Evolutionary conservation across 2,888 invertebrate species (phyloP).

Genomic region (Fragum sueziense): DNA sequence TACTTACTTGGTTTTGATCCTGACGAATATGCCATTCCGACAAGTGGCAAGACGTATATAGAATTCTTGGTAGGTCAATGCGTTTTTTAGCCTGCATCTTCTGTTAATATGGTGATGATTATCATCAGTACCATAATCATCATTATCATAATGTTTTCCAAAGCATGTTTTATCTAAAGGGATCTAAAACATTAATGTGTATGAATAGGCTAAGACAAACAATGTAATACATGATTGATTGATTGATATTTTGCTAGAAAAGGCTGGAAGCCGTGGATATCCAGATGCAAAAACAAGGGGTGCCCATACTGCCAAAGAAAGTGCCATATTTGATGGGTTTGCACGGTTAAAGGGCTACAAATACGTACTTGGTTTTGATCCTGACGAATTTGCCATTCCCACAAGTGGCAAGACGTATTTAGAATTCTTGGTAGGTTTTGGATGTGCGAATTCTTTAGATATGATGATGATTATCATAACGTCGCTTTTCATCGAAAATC

Average conservation of each 20-base stretch:
- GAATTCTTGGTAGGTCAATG: background rate
- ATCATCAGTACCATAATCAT: too few relatives aligned
- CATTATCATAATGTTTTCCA: too few relatives aligned
- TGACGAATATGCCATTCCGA: background rate
- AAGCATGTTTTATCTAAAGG: too few relatives aligned
- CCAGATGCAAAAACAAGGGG: background rate
- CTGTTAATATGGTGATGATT: too few relatives aligned
- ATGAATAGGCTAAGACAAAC: too few relatives aligned
- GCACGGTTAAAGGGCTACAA: background rate
- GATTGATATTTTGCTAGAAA: too few relatives aligned
- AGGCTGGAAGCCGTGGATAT: background rate
- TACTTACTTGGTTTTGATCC: background rate
- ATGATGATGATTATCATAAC: too few relatives aligned
- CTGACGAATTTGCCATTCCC: background rate
- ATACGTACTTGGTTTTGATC: background rate
- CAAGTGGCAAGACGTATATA: background rate
- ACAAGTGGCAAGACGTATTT: background rate
- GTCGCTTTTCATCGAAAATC: too few relatives aligned
- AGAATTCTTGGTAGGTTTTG: background rate
- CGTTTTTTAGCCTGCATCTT: too few relatives aligned
- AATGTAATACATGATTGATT: too few relatives aligned
- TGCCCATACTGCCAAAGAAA: background rate
- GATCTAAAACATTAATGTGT: too few relatives aligned
- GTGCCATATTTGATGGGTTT: background rate
- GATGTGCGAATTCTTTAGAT: too few relatives aligned